Conservation (phyloP, 1,140 invertebrate species). For the Pygmarrhopalites habei region DNA sequence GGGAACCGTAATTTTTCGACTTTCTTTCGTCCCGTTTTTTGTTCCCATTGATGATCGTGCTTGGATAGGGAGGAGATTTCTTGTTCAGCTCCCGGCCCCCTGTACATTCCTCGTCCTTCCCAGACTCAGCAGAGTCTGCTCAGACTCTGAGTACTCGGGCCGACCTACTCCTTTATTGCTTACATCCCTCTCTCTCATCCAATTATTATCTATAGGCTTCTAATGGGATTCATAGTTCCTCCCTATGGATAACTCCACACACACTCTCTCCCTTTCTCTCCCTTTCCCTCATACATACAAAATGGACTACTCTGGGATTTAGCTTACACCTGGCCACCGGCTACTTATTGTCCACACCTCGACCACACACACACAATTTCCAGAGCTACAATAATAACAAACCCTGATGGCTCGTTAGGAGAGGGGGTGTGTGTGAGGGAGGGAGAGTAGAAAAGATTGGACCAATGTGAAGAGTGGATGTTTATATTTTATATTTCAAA, state of each 20-base stretch:
- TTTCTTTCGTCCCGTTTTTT: conserved; percentile 39
- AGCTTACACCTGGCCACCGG: background rate
- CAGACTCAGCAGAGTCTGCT: conserved; percentile 35
- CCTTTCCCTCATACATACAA: too few relatives aligned
- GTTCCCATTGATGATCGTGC: conserved; percentile 40
- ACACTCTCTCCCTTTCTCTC: too few relatives aligned
- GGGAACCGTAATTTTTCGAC: conserved; percentile 37
- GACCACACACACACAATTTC: background rate
- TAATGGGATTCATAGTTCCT: conserved; percentile 27
- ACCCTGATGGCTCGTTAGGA: too few relatives aligned
- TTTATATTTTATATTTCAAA: too few relatives aligned
- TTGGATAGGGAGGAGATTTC: conserved; percentile 40
- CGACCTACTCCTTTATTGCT: conserved; percentile 30
- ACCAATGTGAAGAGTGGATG: too few relatives aligned
- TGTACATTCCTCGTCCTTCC: conserved; percentile 26
- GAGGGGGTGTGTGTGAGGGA: too few relatives aligned
- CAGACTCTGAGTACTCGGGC: conserved; percentile 22
- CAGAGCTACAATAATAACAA: too few relatives aligned
- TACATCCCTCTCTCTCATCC: conserved; percentile 25
- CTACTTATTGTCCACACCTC: background rate
- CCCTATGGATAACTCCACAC: conserved; percentile 5
- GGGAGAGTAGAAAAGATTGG: too few relatives aligned
- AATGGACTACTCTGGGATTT: too few relatives aligned
- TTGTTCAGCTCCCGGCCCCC: conserved; percentile 37
- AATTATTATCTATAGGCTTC: conserved; percentile 27